These are phyloP conservation scores for Ciconia boyciana DNA, from an alignment of 2,113 vertebrate species.

Conservation along the genomic window DNA sequence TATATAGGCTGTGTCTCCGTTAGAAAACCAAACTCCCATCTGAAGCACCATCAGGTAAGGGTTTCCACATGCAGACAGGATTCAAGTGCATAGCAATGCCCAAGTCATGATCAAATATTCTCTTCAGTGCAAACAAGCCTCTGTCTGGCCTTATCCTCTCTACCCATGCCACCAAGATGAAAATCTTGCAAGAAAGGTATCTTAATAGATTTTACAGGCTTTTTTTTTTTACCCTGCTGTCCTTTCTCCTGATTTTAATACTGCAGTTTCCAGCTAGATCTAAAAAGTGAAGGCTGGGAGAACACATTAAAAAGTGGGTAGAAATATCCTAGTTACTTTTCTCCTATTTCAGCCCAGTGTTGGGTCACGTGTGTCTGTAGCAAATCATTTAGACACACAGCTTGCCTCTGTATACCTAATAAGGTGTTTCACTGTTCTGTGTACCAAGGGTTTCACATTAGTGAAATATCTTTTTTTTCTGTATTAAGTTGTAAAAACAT, in stretches of 20 bases:
- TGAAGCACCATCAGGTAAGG: not conserved
- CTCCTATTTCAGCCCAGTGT: not conserved
- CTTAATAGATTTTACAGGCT: not conserved
- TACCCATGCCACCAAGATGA: not conserved
- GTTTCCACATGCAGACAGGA: not conserved
- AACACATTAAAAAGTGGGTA: not conserved
- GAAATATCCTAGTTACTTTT: not conserved
- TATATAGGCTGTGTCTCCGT: not conserved
- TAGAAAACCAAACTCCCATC: not conserved
- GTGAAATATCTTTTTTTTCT: not conserved
- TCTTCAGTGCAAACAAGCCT: not conserved
- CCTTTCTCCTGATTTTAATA: not conserved
- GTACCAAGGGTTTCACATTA: not conserved
- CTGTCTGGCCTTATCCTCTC: not conserved
- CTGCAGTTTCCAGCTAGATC: not conserved
- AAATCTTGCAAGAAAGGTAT: not conserved
- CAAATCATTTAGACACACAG: not conserved
- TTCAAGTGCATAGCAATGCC: not conserved
- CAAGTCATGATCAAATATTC: not conserved
- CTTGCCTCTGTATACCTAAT: not conserved
- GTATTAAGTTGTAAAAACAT: not conserved
- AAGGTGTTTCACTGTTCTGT: not conserved
- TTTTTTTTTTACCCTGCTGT: not conserved
- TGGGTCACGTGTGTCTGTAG: fast-evolving
- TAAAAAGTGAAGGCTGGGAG: not conserved